A percentile compares a stretch with the other conserved stretches of the same genome.
Conservation (phyloP, 2,888 invertebrate species). For the Apamea crenata region DNA sequence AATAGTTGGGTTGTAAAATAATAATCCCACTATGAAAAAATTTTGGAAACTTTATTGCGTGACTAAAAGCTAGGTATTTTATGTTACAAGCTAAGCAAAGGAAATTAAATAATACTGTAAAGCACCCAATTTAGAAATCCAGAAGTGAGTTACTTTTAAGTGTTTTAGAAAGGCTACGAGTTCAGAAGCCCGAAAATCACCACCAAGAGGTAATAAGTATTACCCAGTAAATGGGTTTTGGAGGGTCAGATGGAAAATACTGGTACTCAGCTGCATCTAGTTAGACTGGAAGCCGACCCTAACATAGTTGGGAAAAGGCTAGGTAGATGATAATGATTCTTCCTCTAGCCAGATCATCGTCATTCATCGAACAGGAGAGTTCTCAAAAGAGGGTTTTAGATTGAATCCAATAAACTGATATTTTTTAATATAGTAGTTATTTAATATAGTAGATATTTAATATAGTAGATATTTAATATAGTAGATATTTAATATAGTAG, state of each 20-base stretch:
- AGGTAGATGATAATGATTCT: not conserved
- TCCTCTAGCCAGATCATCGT: not conserved
- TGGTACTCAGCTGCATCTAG: not conserved
- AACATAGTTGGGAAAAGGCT: not conserved
- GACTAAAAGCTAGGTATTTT: constrained; percentile 14
- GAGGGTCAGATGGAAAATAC: not conserved
- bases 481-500: not conserved
- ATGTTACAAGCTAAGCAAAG: constrained; percentile 31
- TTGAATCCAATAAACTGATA: not conserved
- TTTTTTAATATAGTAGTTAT: not conserved
- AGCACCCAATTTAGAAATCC: constrained; percentile 17
- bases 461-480: not conserved
- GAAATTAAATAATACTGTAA: constrained; percentile 22
- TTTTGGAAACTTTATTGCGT: constrained; percentile 20
- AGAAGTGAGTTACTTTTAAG: not conserved
- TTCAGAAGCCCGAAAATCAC: not conserved
- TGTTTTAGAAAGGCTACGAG: not conserved
- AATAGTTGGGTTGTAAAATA: constrained; percentile 28
- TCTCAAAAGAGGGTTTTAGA: not conserved
- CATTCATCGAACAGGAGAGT: not conserved
- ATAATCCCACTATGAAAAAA: constrained; percentile 14
- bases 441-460: not conserved
- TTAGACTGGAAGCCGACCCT: not conserved
- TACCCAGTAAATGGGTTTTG: not conserved
- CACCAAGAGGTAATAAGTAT: not conserved